Evolutionary conservation across 1,140 invertebrate species (phyloP).

Genomic region (Diplogasteroides magnus): DNA sequence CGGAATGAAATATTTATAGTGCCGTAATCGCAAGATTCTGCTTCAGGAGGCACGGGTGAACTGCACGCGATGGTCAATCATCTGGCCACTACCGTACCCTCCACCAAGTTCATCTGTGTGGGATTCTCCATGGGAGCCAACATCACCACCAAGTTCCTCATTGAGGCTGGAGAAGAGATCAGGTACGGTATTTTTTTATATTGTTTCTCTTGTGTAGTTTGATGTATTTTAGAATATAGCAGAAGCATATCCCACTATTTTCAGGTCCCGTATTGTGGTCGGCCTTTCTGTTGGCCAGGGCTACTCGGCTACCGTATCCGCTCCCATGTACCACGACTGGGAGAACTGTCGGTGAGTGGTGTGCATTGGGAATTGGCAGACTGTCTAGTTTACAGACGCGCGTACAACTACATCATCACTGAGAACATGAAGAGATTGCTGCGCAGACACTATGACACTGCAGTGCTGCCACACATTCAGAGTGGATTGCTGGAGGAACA

Average conservation of each 20-base stretch:
- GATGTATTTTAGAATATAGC: too few relatives aligned
- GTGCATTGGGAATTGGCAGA: not conserved
- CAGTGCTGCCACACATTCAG: constrained; percentile 72
- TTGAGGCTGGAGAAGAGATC: constrained; percentile 8
- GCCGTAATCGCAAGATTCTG: not conserved
- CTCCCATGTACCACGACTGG: constrained; percentile 75
- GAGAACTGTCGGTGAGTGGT: constrained; percentile 70
- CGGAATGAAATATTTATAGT: not conserved
- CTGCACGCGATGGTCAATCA: constrained; percentile 73
- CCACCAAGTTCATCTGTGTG: constrained; percentile 72
- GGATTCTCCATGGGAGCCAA: constrained; percentile 76
- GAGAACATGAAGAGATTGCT: constrained; percentile 81
- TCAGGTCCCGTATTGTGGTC: constrained; percentile 65
- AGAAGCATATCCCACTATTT: too few relatives aligned
- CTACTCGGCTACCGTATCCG: constrained; percentile 74
- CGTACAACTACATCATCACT: constrained; percentile 86
- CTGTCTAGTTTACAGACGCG: constrained; percentile 35
- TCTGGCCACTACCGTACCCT: constrained; percentile 68
- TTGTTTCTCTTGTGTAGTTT: too few relatives aligned
- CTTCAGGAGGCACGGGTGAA: constrained; percentile 75
- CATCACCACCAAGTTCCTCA: constrained; percentile 38
- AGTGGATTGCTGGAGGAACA: constrained; percentile 57
- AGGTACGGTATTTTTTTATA: constrained; percentile 3
- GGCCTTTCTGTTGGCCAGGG: constrained; percentile 85
- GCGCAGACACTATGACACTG: constrained; percentile 69